These are phyloP conservation scores for Morpho helenor DNA, from an alignment of 2,888 invertebrate genomes.

Conservation along the genomic window DNA sequence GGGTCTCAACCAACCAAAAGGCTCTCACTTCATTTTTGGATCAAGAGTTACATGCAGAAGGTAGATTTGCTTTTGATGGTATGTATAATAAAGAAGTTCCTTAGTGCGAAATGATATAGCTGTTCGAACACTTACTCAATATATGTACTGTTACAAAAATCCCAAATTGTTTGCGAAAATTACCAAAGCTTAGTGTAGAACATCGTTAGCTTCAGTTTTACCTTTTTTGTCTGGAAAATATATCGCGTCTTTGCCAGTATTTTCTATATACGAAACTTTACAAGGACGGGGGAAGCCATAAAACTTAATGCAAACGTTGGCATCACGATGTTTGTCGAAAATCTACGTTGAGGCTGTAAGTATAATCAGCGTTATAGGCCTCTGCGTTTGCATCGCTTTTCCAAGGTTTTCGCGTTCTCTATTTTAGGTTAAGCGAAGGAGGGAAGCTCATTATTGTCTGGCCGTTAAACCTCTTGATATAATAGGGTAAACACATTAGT, in stretches of 20 bases:
- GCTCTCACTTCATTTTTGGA: too few species aligned
- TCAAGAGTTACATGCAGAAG: too few species aligned
- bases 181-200: too few species aligned
- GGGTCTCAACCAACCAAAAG: too few species aligned
- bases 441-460: conserved; percentile 39
- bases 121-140: too few species aligned
- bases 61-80: too few species aligned
- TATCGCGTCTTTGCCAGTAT: conserved; percentile 34
- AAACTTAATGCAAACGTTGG: conserved; percentile 70
- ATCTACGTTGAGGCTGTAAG: conserved; percentile 50
- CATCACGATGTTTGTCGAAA: conserved; percentile 63
- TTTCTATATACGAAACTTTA: conserved; percentile 50
- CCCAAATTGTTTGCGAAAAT: too few species aligned
- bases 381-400: conserved; percentile 20
- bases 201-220: conserved; percentile 34
- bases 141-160: too few species aligned
- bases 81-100: too few species aligned
- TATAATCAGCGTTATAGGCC: conserved; percentile 45
- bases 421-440: conserved; percentile 25
- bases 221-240: conserved; percentile 50
- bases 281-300: conserved; percentile 67
- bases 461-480: conserved; percentile 51
- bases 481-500: conserved; percentile 72
- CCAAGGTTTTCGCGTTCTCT: conserved; percentile 24
- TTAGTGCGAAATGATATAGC: too few species aligned